Evolutionary conservation across 2,888 invertebrate genomes (phyloP).

Genomic region (Alsophila aescularia): DNA sequence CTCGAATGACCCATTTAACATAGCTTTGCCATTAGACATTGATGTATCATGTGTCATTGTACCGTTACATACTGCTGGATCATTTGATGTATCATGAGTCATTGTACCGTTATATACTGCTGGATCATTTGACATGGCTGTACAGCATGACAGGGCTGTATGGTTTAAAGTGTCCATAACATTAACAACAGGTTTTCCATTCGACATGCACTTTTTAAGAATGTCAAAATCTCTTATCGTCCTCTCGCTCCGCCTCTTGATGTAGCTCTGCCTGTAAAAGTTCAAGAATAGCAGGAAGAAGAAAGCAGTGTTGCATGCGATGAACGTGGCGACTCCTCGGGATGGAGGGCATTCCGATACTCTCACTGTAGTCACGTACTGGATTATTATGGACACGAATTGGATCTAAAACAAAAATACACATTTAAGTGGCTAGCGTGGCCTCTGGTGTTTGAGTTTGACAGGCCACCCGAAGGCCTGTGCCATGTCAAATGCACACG

Average conservation of each 20-base stretch:
- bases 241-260: constrained; percentile 39
- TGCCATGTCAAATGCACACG: too few relatives aligned
- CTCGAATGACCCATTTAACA: background rate
- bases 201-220: background rate
- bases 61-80: background rate
- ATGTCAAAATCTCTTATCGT: constrained; percentile 1
- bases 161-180: background rate
- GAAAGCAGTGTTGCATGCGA: constrained; percentile 81
- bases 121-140: background rate
- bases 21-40: background rate
- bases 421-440: too few relatives aligned
- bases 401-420: constrained; percentile 82
- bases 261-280: constrained; percentile 83
- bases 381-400: constrained; percentile 85
- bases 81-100: background rate
- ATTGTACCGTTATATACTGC: background rate
- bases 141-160: background rate
- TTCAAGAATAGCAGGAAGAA: constrained; percentile 87
- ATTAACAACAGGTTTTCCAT: background rate
- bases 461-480: too few relatives aligned
- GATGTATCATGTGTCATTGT: too few relatives aligned
- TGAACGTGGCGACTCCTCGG: constrained; percentile 81
- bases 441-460: too few relatives aligned
- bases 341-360: constrained; percentile 86
- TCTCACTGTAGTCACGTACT: constrained; percentile 75